Conservation (phyloP, 2,113 vertebrate genomes). For the Zosterops borbonicus region DNA sequence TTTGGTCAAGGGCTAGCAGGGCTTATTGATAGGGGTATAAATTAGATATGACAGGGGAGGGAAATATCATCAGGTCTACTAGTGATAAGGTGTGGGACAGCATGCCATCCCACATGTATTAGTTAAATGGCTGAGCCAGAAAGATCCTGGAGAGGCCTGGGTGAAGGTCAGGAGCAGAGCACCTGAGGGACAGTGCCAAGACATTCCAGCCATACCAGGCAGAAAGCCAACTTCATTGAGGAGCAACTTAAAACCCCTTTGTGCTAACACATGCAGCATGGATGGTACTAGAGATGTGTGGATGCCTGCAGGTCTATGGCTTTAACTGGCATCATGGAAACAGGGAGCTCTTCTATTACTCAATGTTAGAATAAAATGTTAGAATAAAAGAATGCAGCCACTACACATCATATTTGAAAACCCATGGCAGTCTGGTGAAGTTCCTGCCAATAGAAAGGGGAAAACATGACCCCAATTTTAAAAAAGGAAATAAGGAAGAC, state of each 20-base stretch:
- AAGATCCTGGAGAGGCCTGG: background rate
- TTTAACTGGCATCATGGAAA: background rate
- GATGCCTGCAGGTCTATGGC: background rate
- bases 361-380: background rate
- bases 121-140: background rate
- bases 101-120: background rate
- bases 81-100: background rate
- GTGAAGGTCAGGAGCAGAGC: background rate
- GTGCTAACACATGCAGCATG: background rate
- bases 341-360: background rate
- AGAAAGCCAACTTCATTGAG: background rate
- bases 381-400: background rate
- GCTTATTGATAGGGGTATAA: background rate
- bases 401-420: background rate
- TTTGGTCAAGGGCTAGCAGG: background rate
- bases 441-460: background rate
- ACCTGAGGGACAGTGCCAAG: background rate
- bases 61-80: background rate
- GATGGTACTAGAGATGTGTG: background rate
- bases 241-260: background rate
- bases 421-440: accelerated
- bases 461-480: background rate
- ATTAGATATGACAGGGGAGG: background rate
- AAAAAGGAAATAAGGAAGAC: background rate
- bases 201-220: background rate